Conservation (phyloP, 2,888 invertebrate genomes). For the Drosophila nigritarsus region DNA sequence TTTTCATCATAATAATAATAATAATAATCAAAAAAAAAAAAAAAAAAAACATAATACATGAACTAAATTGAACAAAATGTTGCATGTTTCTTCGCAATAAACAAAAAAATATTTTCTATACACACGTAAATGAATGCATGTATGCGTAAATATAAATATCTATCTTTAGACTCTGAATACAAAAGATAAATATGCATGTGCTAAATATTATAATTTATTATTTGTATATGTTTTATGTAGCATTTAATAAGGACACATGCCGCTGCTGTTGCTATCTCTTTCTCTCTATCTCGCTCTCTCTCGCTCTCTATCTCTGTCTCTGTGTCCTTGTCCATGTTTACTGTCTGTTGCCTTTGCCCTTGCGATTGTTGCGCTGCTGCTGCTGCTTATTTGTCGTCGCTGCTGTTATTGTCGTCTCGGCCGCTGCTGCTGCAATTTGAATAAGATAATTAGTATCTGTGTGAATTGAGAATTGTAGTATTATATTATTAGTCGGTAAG, state of each 20-base stretch:
- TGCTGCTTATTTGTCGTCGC: constrained; percentile 50
- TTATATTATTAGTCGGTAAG: not conserved
- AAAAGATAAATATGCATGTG: constrained; percentile 18
- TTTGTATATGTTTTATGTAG: constrained; percentile 33
- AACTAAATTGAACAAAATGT: constrained; percentile 50
- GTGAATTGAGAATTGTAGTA: not conserved
- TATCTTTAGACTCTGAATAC: constrained; percentile 5
- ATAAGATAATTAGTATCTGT: not conserved
- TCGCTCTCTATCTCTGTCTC: no score
- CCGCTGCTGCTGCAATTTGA: constrained; percentile 31
- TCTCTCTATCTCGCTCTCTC: not conserved
- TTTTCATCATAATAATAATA: constrained; percentile 5
- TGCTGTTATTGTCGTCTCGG: constrained; percentile 22
- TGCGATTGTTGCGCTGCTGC: constrained; percentile 40
- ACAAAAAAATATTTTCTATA: not conserved
- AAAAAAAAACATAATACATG: constrained; percentile 23
- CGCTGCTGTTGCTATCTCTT: not conserved
- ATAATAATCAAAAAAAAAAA: not conserved
- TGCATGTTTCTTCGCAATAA: constrained; percentile 25
- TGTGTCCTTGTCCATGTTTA: constrained; percentile 5
- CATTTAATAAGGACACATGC: constrained; percentile 37
- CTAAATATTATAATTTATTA: constrained; percentile 20
- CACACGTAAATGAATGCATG: constrained; percentile 6
- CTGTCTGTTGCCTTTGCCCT: constrained; percentile 50
- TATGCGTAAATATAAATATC: not conserved